These are phyloP conservation scores for Lepidochitona cinerea DNA, from an alignment of 2,888 invertebrate genomes.

Conservation along the genomic window DNA sequence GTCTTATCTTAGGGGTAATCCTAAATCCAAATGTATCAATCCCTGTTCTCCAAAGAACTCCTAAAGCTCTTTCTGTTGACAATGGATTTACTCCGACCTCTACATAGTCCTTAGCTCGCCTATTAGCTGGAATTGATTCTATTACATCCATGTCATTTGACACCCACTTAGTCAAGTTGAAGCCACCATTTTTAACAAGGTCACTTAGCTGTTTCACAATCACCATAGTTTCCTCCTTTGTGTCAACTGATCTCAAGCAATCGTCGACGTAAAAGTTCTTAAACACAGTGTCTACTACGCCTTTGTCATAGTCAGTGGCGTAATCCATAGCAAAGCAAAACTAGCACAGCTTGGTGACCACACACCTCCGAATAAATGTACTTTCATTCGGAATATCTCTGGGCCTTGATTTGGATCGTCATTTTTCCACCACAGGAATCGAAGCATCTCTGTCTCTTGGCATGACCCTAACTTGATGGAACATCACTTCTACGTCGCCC, in stretches of 20 bases:
- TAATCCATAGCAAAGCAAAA: neutral
- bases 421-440: constrained; percentile 31
- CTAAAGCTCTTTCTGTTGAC: neutral
- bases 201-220: neutral
- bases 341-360: constrained; percentile 25
- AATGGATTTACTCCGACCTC: too few species aligned
- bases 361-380: constrained; percentile 25
- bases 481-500: constrained; percentile 31
- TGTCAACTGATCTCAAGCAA: neutral
- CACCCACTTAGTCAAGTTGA: neutral
- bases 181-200: neutral
- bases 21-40: constrained; percentile 2
- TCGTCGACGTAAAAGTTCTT: neutral
- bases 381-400: constrained; percentile 4
- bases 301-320: neutral
- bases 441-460: constrained; percentile 19
- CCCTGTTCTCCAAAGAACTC: neutral
- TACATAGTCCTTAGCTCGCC: neutral
- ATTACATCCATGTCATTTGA: neutral
- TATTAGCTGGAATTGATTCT: neutral
- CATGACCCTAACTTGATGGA: constrained; percentile 26
- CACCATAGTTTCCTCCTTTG: neutral
- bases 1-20: too few species aligned
- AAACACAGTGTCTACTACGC: neutral
- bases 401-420: constrained; percentile 1